These are phyloP conservation scores for Hydra vulgaris DNA, from an alignment of 30 jellyfish, hydroid and myxozoan genomes.

Conservation along the genomic window DNA sequence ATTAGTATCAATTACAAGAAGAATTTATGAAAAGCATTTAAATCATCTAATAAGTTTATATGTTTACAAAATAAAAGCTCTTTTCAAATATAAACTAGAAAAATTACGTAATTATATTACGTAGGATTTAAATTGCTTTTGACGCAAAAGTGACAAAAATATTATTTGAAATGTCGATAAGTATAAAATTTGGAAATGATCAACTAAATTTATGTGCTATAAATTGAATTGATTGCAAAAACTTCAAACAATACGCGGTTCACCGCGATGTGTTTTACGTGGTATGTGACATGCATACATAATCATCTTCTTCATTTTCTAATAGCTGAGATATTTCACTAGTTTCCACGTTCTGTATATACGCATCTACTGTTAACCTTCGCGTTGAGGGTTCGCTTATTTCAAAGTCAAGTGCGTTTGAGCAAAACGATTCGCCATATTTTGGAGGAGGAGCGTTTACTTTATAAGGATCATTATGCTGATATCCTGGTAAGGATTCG, in stretches of 20 bases:
- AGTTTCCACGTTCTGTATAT: constrained; percentile 12
- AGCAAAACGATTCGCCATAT: constrained; percentile 44
- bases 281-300: constrained; percentile 19
- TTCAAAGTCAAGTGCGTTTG: constrained; percentile 16
- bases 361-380: constrained; percentile 13
- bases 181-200: too few species aligned
- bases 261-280: neutral
- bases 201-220: neutral
- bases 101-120: too few species aligned
- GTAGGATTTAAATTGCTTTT: neutral
- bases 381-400: constrained; percentile 33
- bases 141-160: neutral
- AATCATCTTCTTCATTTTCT: constrained; percentile 24
- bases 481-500: constrained; percentile 81
- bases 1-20: neutral
- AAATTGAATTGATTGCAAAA: neutral
- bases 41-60: too few species aligned
- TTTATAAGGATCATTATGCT: constrained; percentile 85
- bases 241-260: neutral
- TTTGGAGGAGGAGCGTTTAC: constrained; percentile 87
- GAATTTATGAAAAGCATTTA: neutral
- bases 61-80: too few species aligned
- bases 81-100: neutral
- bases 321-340: constrained; percentile 66
- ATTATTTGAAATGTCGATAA: neutral